Evolutionary conservation across 2,888 invertebrate species (phyloP).

Genomic region (Stenichneumon culpator): DNA sequence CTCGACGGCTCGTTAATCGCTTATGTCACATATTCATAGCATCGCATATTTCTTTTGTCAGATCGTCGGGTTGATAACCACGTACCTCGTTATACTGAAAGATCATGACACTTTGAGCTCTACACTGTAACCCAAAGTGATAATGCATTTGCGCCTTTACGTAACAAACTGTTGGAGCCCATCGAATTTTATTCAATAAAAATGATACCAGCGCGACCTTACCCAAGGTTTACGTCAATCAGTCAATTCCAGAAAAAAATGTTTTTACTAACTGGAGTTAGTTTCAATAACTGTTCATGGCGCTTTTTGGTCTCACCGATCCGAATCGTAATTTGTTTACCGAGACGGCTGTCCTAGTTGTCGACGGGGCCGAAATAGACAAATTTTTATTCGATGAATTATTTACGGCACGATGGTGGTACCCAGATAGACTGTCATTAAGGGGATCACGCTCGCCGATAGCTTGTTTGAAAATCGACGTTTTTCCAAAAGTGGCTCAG

Average conservation of each 20-base stretch:
- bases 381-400: slow-evolving; percentile 50
- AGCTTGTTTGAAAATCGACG: no score
- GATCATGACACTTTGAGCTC: background rate
- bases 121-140: background rate
- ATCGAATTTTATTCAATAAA: no score
- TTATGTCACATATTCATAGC: background rate
- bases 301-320: background rate
- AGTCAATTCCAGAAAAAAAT: background rate
- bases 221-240: background rate
- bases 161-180: no score
- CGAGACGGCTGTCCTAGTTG: slow-evolving; percentile 14
- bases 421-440: slow-evolving; percentile 51
- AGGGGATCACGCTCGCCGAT: slow-evolving; percentile 46
- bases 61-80: slow-evolving; percentile 2
- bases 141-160: no score
- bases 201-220: background rate
- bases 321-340: slow-evolving; percentile 35
- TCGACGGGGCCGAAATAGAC: slow-evolving; percentile 38
- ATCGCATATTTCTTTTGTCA: background rate
- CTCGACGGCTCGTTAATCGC: background rate
- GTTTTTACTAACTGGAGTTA: background rate
- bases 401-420: slow-evolving; percentile 50
- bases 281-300: background rate
- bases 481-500: no score
- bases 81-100: slow-evolving; percentile 17